Conservation (phyloP, 2,113 vertebrate species). For the Mesocricetus auratus region DNA sequence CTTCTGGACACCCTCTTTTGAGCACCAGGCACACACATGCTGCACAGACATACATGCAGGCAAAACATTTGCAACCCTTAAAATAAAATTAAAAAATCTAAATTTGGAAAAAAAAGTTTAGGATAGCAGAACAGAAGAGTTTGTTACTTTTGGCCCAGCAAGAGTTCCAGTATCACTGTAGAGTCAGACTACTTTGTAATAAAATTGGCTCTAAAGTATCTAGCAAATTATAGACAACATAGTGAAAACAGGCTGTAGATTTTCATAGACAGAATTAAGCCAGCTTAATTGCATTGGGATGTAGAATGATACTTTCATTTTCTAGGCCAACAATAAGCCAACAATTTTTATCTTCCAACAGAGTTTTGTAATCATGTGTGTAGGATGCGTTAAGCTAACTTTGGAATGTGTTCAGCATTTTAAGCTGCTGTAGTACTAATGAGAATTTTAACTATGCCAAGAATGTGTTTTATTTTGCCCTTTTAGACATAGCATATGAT, state of each 20-base stretch:
- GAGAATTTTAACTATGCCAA: conserved; percentile 68
- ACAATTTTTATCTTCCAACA: conserved; percentile 69
- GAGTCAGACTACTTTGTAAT: not conserved
- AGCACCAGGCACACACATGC: not conserved
- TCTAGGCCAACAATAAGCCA: conserved; percentile 76
- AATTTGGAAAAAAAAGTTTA: not conserved
- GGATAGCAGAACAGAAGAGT: not conserved
- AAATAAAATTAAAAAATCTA: not conserved
- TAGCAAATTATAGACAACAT: conserved; percentile 59
- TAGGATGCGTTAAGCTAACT: conserved; percentile 80
- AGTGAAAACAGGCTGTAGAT: conserved; percentile 69
- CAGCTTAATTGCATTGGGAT: conserved; percentile 71
- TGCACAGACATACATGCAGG: not conserved
- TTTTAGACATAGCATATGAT: conserved; percentile 59
- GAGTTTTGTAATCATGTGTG: conserved; percentile 79
- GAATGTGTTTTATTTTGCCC: conserved; percentile 53
- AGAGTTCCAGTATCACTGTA: conserved; percentile 17
- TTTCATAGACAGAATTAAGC: conserved; percentile 76
- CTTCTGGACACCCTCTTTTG: not conserved
- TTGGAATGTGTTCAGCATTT: conserved; percentile 79
- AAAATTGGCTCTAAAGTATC: conserved; percentile 48
- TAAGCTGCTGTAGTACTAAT: conserved; percentile 68
- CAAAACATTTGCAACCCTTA: not conserved
- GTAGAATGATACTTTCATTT: conserved; percentile 74
- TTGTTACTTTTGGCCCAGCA: not conserved